Evolutionary conservation across 2,888 invertebrate genomes (phyloP).

Genomic region (Tyria jacobaeae): DNA sequence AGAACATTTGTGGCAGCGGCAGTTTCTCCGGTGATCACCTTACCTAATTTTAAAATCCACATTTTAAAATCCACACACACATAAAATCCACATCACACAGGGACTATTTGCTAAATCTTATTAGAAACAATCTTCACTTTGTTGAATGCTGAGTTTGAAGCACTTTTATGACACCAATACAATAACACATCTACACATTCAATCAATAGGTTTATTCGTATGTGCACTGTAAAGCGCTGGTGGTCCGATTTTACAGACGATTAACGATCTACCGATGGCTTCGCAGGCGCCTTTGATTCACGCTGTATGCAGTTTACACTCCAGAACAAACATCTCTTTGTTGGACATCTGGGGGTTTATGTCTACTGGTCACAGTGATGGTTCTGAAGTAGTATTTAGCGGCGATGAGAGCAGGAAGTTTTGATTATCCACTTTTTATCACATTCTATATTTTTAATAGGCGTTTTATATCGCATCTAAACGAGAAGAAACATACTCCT

Average conservation of each 20-base stretch:
- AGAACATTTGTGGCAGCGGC: background rate
- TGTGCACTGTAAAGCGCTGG: constrained; percentile 39
- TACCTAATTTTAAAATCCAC: no score
- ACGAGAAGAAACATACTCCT: no score
- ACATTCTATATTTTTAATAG: background rate
- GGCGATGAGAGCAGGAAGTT: background rate
- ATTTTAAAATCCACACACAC: no score
- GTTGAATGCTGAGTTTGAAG: background rate
- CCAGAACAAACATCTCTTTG: constrained; percentile 47
- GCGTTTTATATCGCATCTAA: background rate
- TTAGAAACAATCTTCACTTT: background rate
- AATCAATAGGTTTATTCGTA: constrained; percentile 5
- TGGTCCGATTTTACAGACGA: constrained; percentile 64
- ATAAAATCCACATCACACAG: background rate
- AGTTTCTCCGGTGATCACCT: background rate
- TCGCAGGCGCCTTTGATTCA: constrained; percentile 49
- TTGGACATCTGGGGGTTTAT: constrained; percentile 46
- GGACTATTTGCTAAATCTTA: background rate
- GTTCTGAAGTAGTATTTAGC: constrained; percentile 4
- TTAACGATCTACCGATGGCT: constrained; percentile 50
- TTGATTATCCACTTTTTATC: constrained; percentile 1
- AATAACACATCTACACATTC: background rate
- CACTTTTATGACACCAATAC: background rate
- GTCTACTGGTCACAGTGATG: constrained; percentile 19
- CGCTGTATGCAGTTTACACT: constrained; percentile 48